phyloP scores from a whole-genome alignment of 2,113 vertebrate species.

The Nothocercus julius region DNA sequence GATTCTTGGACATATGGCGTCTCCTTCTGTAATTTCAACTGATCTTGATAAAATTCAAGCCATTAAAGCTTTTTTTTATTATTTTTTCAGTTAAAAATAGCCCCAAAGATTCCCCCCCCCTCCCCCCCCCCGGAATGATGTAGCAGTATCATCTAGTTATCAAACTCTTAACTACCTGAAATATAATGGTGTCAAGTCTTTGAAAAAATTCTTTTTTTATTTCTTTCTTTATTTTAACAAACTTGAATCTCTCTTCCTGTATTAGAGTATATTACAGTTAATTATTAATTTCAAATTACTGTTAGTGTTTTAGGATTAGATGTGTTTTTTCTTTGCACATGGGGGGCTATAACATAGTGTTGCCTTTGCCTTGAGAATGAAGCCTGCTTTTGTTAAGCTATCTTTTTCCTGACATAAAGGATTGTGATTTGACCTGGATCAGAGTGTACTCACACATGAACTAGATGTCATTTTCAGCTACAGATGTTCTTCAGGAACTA shows the following conservation, averaged over 20 bases:
- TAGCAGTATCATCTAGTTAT: neutral
- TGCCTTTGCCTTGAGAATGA: neutral
- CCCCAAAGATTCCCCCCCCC: too few species aligned
- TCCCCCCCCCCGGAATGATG: too few species aligned
- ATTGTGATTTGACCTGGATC: neutral
- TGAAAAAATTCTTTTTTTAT: neutral
- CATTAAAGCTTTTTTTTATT: neutral
- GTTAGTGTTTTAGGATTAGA: neutral
- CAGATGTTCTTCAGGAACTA: neutral
- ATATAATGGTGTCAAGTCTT: neutral
- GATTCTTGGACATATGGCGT: neutral
- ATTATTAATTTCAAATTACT: neutral
- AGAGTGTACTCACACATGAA: neutral
- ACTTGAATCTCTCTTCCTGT: neutral
- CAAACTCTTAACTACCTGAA: neutral
- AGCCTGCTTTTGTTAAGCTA: neutral
- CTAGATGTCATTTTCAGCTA: neutral
- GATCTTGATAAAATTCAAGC: neutral
- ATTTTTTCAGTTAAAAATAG: neutral
- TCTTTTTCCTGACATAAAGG: neutral
- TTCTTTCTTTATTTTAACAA: neutral
- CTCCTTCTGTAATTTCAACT: constrained; percentile 28
- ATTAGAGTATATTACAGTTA: accelerated
- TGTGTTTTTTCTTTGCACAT: neutral
- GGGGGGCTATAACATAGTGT: neutral